These are phyloP conservation scores for Meloe dianella DNA, from an alignment of 2,888 invertebrate genomes.

Conservation along the genomic window DNA sequence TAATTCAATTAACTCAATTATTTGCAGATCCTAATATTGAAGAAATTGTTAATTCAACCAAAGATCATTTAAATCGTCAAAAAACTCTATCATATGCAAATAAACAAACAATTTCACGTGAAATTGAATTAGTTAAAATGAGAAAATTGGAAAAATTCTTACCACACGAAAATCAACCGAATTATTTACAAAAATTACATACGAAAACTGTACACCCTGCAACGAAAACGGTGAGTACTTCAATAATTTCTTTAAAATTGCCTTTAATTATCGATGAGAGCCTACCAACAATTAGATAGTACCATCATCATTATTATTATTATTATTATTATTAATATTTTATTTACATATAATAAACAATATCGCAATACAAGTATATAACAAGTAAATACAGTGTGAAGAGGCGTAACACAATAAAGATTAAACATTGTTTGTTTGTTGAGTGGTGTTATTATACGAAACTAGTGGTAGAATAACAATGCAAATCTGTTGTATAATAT, in stretches of 20 bases:
- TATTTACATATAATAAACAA: conserved; percentile 22
- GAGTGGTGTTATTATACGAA: conserved; percentile 21
- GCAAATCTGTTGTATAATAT: not conserved
- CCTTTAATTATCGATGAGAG: too few species aligned
- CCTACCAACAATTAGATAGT: too few species aligned
- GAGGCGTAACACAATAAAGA: conserved; percentile 32
- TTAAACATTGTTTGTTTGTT: conserved; percentile 32
- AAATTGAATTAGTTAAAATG: conserved; percentile 81
- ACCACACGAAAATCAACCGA: conserved; percentile 62
- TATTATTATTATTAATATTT: not conserved
- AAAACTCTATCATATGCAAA: conserved; percentile 67
- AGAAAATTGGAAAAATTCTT: conserved; percentile 29
- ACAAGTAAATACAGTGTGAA: conserved; percentile 32
- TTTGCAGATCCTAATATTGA: conserved; percentile 82
- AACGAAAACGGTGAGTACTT: conserved; percentile 39
- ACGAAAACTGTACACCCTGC: conserved; percentile 64
- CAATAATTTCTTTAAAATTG: too few species aligned
- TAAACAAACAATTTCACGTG: conserved; percentile 81
- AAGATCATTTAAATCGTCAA: conserved; percentile 38
- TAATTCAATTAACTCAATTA: too few species aligned
- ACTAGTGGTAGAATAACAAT: conserved; percentile 6
- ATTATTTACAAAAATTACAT: conserved; percentile 73
- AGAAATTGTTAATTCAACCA: conserved; percentile 63
- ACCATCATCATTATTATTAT: too few species aligned
- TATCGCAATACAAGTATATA: conserved; percentile 25